Evolutionary conservation across 2,113 vertebrate genomes (phyloP), one percentile per base, ranked within the genome.

Genomic region (Ptyas mucosa): DNA sequence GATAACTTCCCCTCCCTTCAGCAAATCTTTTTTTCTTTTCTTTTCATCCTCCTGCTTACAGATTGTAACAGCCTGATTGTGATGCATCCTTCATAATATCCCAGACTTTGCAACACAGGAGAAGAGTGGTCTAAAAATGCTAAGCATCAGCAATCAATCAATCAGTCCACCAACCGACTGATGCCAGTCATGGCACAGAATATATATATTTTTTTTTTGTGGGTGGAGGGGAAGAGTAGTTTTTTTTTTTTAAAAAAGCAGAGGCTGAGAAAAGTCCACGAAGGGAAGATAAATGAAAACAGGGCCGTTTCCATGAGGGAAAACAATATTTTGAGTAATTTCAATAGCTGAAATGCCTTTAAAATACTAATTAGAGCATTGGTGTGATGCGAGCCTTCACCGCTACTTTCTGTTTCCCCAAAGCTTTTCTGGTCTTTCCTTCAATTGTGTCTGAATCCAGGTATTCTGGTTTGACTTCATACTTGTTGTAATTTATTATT

Each of bases 401-500:
- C 43, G 69, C 93, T 95, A 94, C 94, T 94, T 96, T 95, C 87
- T 90, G 95, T 95, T 81, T 39, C 94, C 95, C 94, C 92, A 88
- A 93, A 96, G 96, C 93, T 89, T 90, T 92, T 94, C 75, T 90
- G 6, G 15, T 51, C 8, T 26, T 96, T 94, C 96, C 90, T 69
- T 91, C 95, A 95, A 95, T 97, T 95, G 95, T 95, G 96, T 96
- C 92, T 95, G 94, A 96, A 96, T 96, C 96, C 92, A 95, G 95
- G 91, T 93, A 94, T 95, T 95, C 93, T 93, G 93, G 96, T 97
- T 95, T 95, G 94, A 96, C 95, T 95, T 95, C 95, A 96, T 96
- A 95, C 93, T 96, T 96, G 96, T 95, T 88, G 34, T 95, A 94
- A 96, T 96, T 97, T 96, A 96, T 95, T 96, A 95, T 96, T 97